Evolutionary conservation across 2,797 vertebrate genomes (phyloP).

Genomic region (Pangasius djambal): DNA sequence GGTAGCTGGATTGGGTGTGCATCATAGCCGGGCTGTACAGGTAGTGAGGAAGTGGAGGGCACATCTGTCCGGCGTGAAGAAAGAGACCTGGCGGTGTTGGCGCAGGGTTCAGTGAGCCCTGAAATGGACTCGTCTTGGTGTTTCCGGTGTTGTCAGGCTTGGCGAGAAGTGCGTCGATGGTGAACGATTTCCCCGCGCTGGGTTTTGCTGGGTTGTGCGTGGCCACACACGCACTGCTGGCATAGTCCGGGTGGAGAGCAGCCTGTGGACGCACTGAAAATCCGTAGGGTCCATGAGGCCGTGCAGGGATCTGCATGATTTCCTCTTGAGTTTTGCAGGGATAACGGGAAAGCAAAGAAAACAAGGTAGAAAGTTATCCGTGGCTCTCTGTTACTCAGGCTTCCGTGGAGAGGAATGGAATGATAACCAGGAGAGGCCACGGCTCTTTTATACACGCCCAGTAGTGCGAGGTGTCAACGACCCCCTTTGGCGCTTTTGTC

Average conservation of each 20-base stretch:
- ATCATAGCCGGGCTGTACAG: constrained; percentile 64
- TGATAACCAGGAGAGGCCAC: constrained; percentile 42
- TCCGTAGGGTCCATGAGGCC: constrained; percentile 60
- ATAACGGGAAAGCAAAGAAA: constrained; percentile 7
- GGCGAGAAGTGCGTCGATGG: constrained; percentile 83
- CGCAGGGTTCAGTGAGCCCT: constrained; percentile 21
- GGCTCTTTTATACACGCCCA: constrained; percentile 71
- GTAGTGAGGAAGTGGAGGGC: constrained; percentile 64
- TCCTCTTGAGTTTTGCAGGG: background rate
- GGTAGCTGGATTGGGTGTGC: constrained; percentile 68
- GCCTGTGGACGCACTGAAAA: constrained; percentile 70
- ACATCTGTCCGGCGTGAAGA: constrained; percentile 58
- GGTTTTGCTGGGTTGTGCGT: constrained; percentile 55
- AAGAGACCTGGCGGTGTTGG: constrained; percentile 43
- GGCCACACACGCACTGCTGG: constrained; percentile 55
- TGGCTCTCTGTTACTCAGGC: constrained; percentile 49
- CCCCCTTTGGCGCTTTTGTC: constrained; percentile 76
- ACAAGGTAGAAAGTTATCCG: constrained; percentile 14
- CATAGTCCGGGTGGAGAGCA: constrained; percentile 61
- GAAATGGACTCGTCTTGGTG: constrained; percentile 54
- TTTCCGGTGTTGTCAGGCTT: constrained; percentile 65
- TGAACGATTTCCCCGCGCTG: constrained; percentile 77
- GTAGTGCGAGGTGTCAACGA: constrained; percentile 76
- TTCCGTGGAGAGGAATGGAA: constrained; percentile 43
- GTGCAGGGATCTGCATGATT: constrained; percentile 72